A percentile compares a stretch with the other conserved stretches of the same genome.
These are phyloP conservation scores for Caenorhabditis plicata DNA, from an alignment of 2,888 invertebrate species.

Conservation along the genomic window DNA sequence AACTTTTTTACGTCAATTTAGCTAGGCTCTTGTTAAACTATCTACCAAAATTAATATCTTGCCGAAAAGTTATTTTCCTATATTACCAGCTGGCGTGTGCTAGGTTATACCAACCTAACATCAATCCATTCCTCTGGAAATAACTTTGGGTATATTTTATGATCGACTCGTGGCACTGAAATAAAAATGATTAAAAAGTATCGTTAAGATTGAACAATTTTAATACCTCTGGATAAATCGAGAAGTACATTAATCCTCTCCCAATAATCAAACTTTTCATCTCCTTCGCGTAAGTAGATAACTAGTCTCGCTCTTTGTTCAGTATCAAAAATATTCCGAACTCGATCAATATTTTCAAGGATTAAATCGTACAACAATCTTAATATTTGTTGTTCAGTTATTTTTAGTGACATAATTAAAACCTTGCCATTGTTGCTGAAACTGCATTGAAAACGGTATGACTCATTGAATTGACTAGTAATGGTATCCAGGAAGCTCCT, in stretches of 20 bases:
- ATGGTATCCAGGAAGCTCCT: constrained; percentile 40
- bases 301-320: constrained; percentile 19
- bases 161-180: constrained; percentile 43
- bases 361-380: constrained; percentile 37
- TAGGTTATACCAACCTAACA: too few species aligned
- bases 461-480: constrained; percentile 28
- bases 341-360: constrained; percentile 28
- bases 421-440: constrained; percentile 32
- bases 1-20: too few species aligned
- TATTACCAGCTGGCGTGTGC: neutral
- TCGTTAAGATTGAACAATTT: too few species aligned
- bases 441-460: constrained; percentile 40
- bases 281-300: constrained; percentile 16
- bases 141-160: constrained; percentile 42
- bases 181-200: neutral
- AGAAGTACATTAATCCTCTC: constrained; percentile 24
- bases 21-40: too few species aligned
- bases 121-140: constrained; percentile 41
- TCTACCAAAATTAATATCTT: too few species aligned
- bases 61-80: too few species aligned
- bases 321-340: constrained; percentile 22
- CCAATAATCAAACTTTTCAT: constrained; percentile 25
- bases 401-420: neutral
- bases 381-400: too few species aligned
- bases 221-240: constrained; percentile 23